Evolutionary conservation across 2,797 vertebrate genomes (phyloP).

Genomic region (Mareca strepera): DNA sequence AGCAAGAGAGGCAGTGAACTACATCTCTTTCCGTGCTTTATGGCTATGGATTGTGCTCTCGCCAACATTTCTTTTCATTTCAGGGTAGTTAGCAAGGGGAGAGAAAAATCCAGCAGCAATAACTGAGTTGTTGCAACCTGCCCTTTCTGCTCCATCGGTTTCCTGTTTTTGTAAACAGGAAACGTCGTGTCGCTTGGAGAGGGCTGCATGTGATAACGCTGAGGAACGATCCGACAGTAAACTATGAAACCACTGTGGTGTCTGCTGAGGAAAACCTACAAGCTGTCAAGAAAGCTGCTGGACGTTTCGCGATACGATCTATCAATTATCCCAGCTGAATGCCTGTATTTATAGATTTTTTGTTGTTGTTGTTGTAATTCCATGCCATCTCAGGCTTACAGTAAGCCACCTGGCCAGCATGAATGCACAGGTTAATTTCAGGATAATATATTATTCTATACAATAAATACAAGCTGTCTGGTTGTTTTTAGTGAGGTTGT

Average conservation of each 20-base stretch:
- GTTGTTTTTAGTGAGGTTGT: slow-evolving; percentile 39
- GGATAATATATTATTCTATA: slow-evolving; percentile 50
- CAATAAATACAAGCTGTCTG: slow-evolving; percentile 37
- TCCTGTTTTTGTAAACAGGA: slow-evolving; percentile 65
- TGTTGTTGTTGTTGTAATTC: neutral
- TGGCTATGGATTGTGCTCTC: neutral
- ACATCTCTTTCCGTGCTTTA: neutral
- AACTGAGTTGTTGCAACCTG: slow-evolving; percentile 54
- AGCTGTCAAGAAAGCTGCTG: slow-evolving; percentile 38
- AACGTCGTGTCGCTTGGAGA: neutral
- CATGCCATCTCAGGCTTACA: neutral
- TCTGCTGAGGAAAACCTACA: slow-evolving; percentile 50
- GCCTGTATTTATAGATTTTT: neutral
- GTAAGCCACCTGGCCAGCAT: slow-evolving; percentile 36
- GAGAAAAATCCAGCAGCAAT: neutral
- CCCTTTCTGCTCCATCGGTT: slow-evolving; percentile 19
- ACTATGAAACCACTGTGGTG: neutral
- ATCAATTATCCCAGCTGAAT: slow-evolving; percentile 2
- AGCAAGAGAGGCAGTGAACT: neutral
- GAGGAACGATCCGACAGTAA: slow-evolving; percentile 7
- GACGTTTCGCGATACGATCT: neutral
- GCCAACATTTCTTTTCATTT: neutral
- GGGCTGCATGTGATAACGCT: neutral
- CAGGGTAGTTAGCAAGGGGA: neutral
- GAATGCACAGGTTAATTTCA: neutral